Conservation (phyloP, 2,797 vertebrate genomes). For the Ceryle rudis region DNA sequence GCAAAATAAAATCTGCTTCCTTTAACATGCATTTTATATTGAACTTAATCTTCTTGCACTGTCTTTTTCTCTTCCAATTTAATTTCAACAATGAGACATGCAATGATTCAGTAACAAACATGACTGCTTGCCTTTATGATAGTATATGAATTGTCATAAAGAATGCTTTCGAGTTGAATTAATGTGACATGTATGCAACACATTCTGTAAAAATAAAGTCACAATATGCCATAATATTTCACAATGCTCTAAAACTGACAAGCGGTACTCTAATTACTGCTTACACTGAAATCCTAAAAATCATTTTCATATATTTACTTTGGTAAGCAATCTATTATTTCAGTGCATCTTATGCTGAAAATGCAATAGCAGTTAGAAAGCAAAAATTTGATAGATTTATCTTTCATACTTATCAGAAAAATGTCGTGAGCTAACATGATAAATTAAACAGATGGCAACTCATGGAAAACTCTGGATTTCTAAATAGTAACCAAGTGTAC, state of each 20-base stretch:
- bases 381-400: conserved; percentile 49
- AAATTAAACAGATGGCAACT: conserved; percentile 43
- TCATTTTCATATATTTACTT: conserved; percentile 64
- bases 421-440: conserved; percentile 23
- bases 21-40: conserved; percentile 45
- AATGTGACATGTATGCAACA: conserved; percentile 76
- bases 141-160: conserved; percentile 75
- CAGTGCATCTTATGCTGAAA: conserved; percentile 21
- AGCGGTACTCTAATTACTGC: conserved; percentile 64
- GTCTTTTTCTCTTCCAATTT: conserved; percentile 49
- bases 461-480: background rate
- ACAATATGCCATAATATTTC: conserved; percentile 80
- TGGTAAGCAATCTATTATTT: conserved; percentile 71
- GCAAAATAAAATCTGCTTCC: background rate
- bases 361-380: conserved; percentile 32
- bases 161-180: conserved; percentile 74
- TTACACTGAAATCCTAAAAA: conserved; percentile 67
- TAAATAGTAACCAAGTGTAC: background rate
- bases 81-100: conserved; percentile 50
- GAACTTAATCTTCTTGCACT: conserved; percentile 9
- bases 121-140: conserved; percentile 75
- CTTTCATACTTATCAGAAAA: conserved; percentile 49
- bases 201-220: conserved; percentile 74
- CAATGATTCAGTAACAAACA: conserved; percentile 70
- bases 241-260: conserved; percentile 70